phyloP scores from a whole-genome alignment of 1,140 invertebrate species.

The Drosophila arizonae region DNA sequence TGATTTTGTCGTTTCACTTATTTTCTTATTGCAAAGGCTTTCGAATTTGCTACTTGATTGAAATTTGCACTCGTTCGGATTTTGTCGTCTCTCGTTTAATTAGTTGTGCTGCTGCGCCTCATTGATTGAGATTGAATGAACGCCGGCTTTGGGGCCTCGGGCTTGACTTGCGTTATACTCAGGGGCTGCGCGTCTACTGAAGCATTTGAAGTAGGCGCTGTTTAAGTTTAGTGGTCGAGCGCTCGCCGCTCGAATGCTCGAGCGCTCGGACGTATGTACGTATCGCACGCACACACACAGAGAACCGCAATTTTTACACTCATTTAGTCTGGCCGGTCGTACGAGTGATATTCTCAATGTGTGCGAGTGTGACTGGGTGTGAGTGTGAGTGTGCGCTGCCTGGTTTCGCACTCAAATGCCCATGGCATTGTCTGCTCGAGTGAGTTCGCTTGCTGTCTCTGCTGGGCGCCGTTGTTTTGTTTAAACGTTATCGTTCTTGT shows the following conservation, averaged over 20 bases:
- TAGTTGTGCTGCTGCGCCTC: conserved; percentile 14
- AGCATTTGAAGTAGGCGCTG: conserved; percentile 67
- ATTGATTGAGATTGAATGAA: conserved; percentile 20
- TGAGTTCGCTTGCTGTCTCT: conserved; percentile 65
- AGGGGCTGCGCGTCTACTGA: conserved; percentile 81
- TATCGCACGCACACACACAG: conserved; percentile 11
- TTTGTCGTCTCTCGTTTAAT: not conserved
- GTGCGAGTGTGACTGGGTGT: conserved; percentile 1
- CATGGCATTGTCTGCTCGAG: conserved; percentile 70
- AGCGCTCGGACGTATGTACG: conserved; percentile 26
- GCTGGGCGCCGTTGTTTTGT: conserved; percentile 77
- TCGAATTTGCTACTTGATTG: conserved; percentile 7
- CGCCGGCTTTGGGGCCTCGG: conserved; percentile 39
- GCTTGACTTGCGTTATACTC: conserved; percentile 68
- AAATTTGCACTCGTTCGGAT: not conserved
- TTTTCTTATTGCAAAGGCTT: not conserved
- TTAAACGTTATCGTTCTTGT: conserved; percentile 79
- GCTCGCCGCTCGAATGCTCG: conserved; percentile 14
- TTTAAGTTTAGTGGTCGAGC: conserved; percentile 68
- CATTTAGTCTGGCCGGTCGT: conserved; percentile 67
- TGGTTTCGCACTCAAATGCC: conserved; percentile 68
- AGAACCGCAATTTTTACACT: conserved; percentile 35
- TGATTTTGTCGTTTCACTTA: conserved; percentile 35
- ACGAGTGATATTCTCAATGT: conserved; percentile 70
- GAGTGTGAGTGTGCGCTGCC: conserved; percentile 19